Conservation (phyloP, 2,888 invertebrate species). For the Nasonia oneida region DNA sequence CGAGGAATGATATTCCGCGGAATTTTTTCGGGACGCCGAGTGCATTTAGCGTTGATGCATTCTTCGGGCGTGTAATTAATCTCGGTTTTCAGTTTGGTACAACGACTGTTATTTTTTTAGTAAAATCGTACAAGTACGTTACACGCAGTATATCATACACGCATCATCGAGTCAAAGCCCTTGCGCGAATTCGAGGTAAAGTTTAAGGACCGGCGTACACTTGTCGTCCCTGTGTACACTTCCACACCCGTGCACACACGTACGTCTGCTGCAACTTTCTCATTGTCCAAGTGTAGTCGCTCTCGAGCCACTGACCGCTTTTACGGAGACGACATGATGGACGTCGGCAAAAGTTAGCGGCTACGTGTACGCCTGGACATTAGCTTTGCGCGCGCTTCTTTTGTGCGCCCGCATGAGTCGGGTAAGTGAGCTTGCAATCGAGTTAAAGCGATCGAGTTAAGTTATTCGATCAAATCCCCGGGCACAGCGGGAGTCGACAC, state of each 20-base stretch:
- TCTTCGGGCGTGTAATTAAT: neutral
- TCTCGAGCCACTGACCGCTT: neutral
- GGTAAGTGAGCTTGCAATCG: constrained; percentile 51
- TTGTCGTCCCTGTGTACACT: neutral
- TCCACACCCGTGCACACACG: neutral
- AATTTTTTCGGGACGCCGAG: neutral
- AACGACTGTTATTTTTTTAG: too few relatives aligned
- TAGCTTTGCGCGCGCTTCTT: constrained; percentile 19
- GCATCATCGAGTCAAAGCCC: neutral
- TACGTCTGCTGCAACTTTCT: neutral
- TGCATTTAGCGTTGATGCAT: neutral
- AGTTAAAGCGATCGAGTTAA: constrained; percentile 59
- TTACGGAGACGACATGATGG: neutral
- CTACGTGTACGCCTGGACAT: neutral
- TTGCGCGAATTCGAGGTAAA: neutral
- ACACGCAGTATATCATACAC: neutral
- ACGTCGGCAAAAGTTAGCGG: constrained; percentile 20
- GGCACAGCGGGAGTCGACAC: neutral
- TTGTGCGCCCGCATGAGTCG: neutral
- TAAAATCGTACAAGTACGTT: neutral
- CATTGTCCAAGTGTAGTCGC: constrained; percentile 22
- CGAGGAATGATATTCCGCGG: neutral
- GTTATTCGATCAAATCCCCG: constrained; percentile 44
- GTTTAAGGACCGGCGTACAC: neutral
- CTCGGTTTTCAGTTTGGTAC: too few relatives aligned